A percentile compares a stretch with the other conserved stretches of the same genome.
These are phyloP conservation scores for Drosophila meridiana DNA, from an alignment of 2,888 invertebrate species.

Conservation along the genomic window DNA sequence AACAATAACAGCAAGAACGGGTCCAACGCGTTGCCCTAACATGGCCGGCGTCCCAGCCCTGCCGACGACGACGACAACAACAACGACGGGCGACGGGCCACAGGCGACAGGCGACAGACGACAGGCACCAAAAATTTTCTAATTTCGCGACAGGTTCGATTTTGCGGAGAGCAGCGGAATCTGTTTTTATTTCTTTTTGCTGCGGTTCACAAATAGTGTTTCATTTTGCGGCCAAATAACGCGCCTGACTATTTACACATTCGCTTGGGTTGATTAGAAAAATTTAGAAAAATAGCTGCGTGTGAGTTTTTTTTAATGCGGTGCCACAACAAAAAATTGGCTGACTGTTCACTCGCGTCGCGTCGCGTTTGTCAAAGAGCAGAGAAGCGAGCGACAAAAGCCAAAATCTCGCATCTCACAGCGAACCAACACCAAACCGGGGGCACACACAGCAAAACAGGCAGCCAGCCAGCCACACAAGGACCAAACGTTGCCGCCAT, in stretches of 20 bases:
- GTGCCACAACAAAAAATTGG: conserved; percentile 77
- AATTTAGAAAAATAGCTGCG: conserved; percentile 62
- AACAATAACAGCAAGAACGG: conserved; percentile 35
- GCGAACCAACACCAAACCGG: conserved; percentile 61
- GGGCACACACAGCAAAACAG: conserved; percentile 52
- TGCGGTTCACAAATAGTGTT: conserved; percentile 13
- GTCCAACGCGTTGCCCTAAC: conserved; percentile 50
- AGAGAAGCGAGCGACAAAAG: conserved; percentile 78
- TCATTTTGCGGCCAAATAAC: conserved; percentile 28
- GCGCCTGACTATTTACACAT: conserved; percentile 26
- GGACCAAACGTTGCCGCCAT: conserved; percentile 77
- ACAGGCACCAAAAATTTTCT: conserved; percentile 57
- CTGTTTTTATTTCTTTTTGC: conserved; percentile 9
- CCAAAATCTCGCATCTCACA: conserved; percentile 80
- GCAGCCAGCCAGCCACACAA: conserved; percentile 61
- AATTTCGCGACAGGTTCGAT: conserved; percentile 71
- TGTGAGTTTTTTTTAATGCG: conserved; percentile 45
- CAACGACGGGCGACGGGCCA: conserved; percentile 23
- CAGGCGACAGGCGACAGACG: conserved; percentile 26
- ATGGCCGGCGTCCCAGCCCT: conserved; percentile 63
- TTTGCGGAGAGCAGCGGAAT: conserved; percentile 40
- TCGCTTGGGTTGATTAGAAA: conserved; percentile 47
- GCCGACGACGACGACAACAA: conserved; percentile 32
- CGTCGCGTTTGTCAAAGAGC: conserved; percentile 82
- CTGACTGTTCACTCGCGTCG: conserved; percentile 80